Base-by-base conservation (phyloP, 2,888 invertebrate genomes). In the Lordiphosa andalusiaca region DNA sequence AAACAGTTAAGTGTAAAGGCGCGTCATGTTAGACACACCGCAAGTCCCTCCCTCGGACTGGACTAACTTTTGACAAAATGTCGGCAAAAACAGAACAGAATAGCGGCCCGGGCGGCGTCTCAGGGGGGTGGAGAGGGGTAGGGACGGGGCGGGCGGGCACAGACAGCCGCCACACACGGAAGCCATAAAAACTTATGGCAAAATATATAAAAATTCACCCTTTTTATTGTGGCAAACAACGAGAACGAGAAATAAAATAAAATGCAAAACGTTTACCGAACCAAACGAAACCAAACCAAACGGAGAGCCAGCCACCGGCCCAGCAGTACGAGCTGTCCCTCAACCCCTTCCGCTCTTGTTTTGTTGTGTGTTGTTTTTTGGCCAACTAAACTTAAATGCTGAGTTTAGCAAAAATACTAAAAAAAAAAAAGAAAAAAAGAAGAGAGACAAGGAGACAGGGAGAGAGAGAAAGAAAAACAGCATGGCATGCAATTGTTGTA, bases 101-200 rank as follows among this genome's bases (percentile, higher is more conserved):
- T 36, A 36, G 21, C 10, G 48, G 54, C 23, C 21, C 19, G 51
- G 47, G 50, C 39, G 36, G 37, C 16, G 38, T 16, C 16, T 16
- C 16, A 16, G 16, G 16, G 16, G 44, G 42, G n/a, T n/a, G n/a
- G n/a, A n/a, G n/a, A n/a, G n/a, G n/a, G n/a, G n/a, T n/a, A n/a
- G n/a, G 13, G 10, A 44, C 9, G 44, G 44, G 44, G 23, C 33
- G 44, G 44, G 23, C 33, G 6, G 16, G 33, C 50, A 53, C 65
- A 65, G 58, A 68, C 70, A 72, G 73, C 69, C 74, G 72, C 69
- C 77, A 70, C 84, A 80, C 76, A 71, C 84, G 81, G 83, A 84
- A 83, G 83, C 85, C 83, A 83, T 84, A 84, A 84, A 83, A 82
- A 82, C 81, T 77, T 81, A 80, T 83, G 83, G 77, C 74, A 66